phyloP scores from a whole-genome alignment of 1,140 invertebrate genomes.

The Temnothorax nylanderi region DNA sequence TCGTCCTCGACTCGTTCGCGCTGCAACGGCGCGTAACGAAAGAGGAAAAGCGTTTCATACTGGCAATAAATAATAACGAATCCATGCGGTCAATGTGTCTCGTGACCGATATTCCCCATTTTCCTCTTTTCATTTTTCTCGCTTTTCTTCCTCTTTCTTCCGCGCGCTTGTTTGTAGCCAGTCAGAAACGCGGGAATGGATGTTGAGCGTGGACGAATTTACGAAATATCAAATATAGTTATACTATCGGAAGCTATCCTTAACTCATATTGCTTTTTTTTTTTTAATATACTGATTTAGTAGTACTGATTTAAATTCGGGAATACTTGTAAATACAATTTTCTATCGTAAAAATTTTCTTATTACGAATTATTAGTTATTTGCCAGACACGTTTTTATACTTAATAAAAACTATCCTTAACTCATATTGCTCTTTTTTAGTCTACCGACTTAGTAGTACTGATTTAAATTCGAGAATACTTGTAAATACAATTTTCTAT shows the following conservation, averaged over 20 bases:
- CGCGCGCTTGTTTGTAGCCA: conserved; percentile 5
- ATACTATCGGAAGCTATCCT: neutral
- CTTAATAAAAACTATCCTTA: neutral
- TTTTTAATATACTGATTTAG: neutral
- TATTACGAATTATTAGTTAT: neutral
- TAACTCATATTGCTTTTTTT: neutral
- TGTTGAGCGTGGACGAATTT: conserved; percentile 29
- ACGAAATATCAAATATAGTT: neutral
- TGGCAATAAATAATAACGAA: conserved; percentile 75
- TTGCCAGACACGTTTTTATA: neutral
- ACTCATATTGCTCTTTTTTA: neutral
- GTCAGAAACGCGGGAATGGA: neutral
- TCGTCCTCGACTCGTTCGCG: conserved; percentile 68
- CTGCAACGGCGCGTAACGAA: conserved; percentile 65
- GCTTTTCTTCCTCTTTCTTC: neutral
- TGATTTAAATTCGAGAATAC: neutral
- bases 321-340: neutral
- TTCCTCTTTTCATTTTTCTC: conserved; percentile 35
- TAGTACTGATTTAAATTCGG: neutral
- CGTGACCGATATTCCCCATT: conserved; percentile 54
- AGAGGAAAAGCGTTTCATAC: conserved; percentile 65
- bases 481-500: neutral
- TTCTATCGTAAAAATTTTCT: neutral
- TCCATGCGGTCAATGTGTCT: conserved; percentile 59
- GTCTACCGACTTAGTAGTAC: neutral